These are phyloP conservation scores for Phasianus colchicus DNA, from an alignment of 2,113 vertebrate genomes.

Conservation along the genomic window DNA sequence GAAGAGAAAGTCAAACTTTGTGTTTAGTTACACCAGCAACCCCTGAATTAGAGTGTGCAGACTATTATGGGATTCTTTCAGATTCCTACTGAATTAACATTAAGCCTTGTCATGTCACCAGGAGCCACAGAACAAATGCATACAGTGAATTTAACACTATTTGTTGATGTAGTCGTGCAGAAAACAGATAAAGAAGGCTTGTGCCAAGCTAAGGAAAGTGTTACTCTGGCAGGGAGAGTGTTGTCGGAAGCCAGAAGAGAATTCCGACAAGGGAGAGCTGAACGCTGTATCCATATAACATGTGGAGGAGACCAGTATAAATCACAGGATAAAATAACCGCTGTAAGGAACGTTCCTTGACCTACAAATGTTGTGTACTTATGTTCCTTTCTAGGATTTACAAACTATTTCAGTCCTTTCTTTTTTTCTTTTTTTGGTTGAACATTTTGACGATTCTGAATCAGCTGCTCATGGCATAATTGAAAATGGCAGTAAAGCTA, in stretches of 20 bases:
- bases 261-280: constrained; percentile 33
- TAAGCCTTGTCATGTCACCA: background rate
- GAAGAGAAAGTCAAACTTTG: background rate
- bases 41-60: background rate
- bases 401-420: constrained; percentile 49
- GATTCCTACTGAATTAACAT: background rate
- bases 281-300: constrained; percentile 11
- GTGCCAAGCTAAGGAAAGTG: background rate
- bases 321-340: constrained; percentile 33
- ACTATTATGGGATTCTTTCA: background rate
- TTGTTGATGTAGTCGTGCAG: background rate
- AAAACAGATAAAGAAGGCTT: background rate
- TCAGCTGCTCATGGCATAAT: constrained; percentile 10
- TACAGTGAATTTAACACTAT: background rate
- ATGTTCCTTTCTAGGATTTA: constrained; percentile 54
- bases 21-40: background rate
- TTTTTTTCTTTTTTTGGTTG: constrained; percentile 3
- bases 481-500: constrained; percentile 15
- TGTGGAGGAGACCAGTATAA: constrained; percentile 35
- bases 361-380: constrained; percentile 39
- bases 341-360: constrained; percentile 51
- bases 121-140: background rate
- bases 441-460: constrained; percentile 39
- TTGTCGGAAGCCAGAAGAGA: constrained; percentile 11
- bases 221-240: background rate